phyloP scores from a whole-genome alignment of 2,113 vertebrate species.

The Leptobrachium ailaonicum region DNA sequence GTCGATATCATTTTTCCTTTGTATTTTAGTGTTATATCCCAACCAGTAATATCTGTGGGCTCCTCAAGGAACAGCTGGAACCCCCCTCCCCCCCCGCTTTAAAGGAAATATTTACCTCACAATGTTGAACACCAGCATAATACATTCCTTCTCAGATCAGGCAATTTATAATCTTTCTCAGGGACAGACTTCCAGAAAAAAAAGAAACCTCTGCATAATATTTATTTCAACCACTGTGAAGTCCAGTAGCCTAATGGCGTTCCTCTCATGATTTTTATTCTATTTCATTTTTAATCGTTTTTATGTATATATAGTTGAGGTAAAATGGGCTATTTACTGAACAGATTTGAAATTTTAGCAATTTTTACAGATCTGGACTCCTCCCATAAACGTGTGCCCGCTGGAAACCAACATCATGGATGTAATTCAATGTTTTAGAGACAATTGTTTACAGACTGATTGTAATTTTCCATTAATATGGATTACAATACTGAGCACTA shows the following conservation, averaged over 20 bases:
- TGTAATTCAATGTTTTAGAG: too few species aligned
- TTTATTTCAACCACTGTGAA: neutral
- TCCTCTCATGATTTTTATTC: neutral
- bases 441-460: too few species aligned
- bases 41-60: neutral
- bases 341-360: constrained; percentile 5
- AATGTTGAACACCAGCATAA: too few species aligned
- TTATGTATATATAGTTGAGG: neutral
- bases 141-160: too few species aligned
- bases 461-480: too few species aligned
- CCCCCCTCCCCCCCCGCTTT: neutral
- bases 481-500: neutral
- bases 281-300: too few species aligned
- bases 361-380: neutral
- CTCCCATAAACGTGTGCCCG: too few species aligned
- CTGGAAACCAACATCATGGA: too few species aligned
- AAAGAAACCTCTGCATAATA: neutral
- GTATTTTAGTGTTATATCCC: neutral
- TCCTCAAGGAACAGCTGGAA: neutral
- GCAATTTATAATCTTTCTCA: neutral
- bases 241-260: neutral
- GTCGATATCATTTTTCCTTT: neutral
- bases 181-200: neutral
- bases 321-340: neutral
- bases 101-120: too few species aligned